Base-by-base conservation (phyloP, 1,140 invertebrate species). In the Aphelenchoides fujianensis region DNA sequence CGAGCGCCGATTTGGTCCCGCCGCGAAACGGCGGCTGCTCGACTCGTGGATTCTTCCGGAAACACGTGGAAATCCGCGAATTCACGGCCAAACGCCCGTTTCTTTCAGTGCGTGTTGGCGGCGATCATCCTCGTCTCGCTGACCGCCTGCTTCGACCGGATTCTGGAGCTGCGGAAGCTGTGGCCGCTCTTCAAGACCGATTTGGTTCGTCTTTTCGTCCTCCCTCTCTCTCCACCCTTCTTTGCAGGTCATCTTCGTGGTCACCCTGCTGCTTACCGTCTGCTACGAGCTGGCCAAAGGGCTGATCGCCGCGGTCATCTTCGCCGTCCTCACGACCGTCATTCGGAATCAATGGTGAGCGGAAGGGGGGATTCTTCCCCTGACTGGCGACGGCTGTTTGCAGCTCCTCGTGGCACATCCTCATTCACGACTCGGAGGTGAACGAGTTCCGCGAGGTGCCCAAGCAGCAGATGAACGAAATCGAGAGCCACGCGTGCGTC, bases 181-280 rank as follows among this genome's bases (percentile, higher is more conserved):
- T 82, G 82, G 81, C 81, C 81, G 9, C 69, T 79, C 35, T 82
- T 82, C 69, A 82, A 82, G 74, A 80, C 75, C 63, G 81, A 82
- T 64, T 77, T 82, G 67, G 79, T 82, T 69, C 62, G n/a, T n/a
- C n/a, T n/a, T 57, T 52, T 57, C 7, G 23, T 68, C 7, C 2
- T 31, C 31, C 3, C 35, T 52, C 0, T 27, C 2, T 31, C 23
- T 64, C 32, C 1, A 59, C 5, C 3, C 32, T 5, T 68, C 7
- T 16, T 72, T 77, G 28, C 31, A 81, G 80, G 48, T 78, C 0
- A 82, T 82, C 59, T 82, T 77, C 64, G 31, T 82, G 3, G 74
- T 82, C 5, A 79, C 71, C 63, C 67, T 84, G 16, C 57, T 84
- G 30, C 48, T 79, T 1, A 84, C 81, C 0, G 74, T 84, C 1